Evolutionary conservation across 2,888 invertebrate species (phyloP), one percentile per base, ranked within the genome.

Genomic region (Plemyria rubiginata): DNA sequence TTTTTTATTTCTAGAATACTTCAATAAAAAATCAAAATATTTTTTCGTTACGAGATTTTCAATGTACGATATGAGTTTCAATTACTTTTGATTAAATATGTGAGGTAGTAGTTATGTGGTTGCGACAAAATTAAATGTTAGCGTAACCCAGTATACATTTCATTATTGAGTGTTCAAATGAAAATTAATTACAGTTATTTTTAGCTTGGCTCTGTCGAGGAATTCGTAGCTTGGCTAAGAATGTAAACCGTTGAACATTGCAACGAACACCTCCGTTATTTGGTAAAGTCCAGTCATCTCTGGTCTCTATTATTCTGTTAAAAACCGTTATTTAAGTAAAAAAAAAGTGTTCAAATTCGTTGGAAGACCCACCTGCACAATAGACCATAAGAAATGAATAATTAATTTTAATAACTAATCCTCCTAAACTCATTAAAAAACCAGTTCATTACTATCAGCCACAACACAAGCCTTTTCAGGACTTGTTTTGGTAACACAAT

Each of bases 141-240:
- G 60, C 62, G 56, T 65, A 60, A 55, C n/a, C 28, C 46, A 40
- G 61, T 45, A 68, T 61, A 59, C 66, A 65, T 68, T 71, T 68
- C 68, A 68, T 68, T 67, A 62, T 67, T 70, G 65, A 65, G 66
- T 60, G 51, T 57, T 50, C 59, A 63, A 55, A 69, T 67, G 67
- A 63, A 65, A 52, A 68, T 63, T 54, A 36, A 63, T 66, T 58
- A 60, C 32, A 46, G 64, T 60, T 64, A 64, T 56, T 64, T 55
- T 55, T 22, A 22, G 22, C 48, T 61, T 46, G 51, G 55, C 61
- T 49, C 38, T 55, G 41, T 32, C 16, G 32, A 52, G 38, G 55
- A 60, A 56, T 53, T 62, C 15, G 48, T 46, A 55, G 52, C 46
- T 51, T 59, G 51, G 38, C 49, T 60, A 36, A 32, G 22, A 49